phyloP scores from a whole-genome alignment of 2,797 vertebrate species.

The Amazonetta brasiliensis region DNA sequence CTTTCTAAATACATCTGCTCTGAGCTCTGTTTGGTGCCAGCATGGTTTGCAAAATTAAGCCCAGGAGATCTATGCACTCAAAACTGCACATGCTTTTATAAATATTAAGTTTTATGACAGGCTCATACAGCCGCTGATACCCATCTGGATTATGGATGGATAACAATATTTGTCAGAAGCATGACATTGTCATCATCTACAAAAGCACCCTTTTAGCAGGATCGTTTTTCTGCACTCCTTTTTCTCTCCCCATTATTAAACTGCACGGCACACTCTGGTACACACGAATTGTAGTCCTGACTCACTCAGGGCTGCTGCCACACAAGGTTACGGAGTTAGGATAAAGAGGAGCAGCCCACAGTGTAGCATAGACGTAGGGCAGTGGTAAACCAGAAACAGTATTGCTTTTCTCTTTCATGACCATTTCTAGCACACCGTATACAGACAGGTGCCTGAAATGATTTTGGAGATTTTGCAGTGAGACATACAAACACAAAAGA shows the following conservation, averaged over 20 bases:
- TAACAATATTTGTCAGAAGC: not conserved
- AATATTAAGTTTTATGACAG: slow-evolving; percentile 9
- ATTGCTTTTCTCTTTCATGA: not conserved
- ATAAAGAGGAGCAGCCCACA: not conserved
- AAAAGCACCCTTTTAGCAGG: not conserved
- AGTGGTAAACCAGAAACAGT: not conserved
- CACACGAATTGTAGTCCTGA: not conserved
- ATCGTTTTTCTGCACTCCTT: not conserved
- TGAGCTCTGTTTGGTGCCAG: slow-evolving; percentile 3
- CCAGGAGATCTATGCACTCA: not conserved
- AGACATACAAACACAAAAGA: not conserved
- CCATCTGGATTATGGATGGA: not conserved
- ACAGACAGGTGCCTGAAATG: not conserved
- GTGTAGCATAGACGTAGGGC: not conserved
- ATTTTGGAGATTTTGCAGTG: not conserved
- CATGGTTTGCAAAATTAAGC: slow-evolving; percentile 21
- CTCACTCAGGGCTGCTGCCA: not conserved
- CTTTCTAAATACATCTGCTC: not conserved
- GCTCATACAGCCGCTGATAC: not conserved
- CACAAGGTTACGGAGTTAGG: not conserved
- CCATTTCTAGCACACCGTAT: not conserved
- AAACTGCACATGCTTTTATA: not conserved
- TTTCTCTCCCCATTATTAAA: not conserved
- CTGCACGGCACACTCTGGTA: not conserved
- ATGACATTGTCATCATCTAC: not conserved